phyloP scores from a whole-genome alignment of 1,140 invertebrate species.

The Polyergus mexicanus region DNA sequence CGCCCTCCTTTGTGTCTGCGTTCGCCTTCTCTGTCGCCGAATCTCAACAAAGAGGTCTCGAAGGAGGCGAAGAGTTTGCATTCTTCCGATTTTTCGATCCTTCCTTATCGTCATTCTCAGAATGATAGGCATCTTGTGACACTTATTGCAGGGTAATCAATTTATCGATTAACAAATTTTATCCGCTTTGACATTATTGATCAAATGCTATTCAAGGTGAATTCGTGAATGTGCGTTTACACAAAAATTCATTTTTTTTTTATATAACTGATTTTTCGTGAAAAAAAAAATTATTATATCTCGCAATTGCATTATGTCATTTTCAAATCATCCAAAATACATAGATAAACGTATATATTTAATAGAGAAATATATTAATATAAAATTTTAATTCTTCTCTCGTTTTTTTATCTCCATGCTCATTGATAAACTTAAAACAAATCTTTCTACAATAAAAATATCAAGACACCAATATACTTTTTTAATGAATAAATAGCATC shows the following conservation, averaged over 20 bases:
- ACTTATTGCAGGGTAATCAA: slow-evolving; percentile 60
- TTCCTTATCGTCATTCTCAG: slow-evolving; percentile 49
- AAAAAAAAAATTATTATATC: background rate
- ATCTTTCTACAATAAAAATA: background rate
- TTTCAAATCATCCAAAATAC: background rate
- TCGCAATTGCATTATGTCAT: background rate
- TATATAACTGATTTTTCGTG: background rate
- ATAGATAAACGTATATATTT: background rate
- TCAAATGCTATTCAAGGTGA: background rate
- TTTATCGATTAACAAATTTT: slow-evolving; percentile 35
- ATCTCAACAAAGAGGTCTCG: slow-evolving; percentile 59
- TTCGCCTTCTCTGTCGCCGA: slow-evolving; percentile 12
- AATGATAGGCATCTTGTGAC: slow-evolving; percentile 53
- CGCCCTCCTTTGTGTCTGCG: slow-evolving; percentile 58
- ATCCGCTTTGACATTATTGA: background rate
- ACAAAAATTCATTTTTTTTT: slow-evolving; percentile 1
- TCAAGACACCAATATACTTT: too few species aligned
- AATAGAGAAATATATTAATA: background rate
- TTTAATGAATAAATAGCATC: background rate
- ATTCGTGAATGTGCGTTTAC: background rate
- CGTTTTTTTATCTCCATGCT: background rate
- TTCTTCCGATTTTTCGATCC: slow-evolving; percentile 7
- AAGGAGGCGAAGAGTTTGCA: background rate
- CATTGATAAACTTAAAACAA: background rate
- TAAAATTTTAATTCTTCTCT: background rate